Evolutionary conservation across 2,113 vertebrate species (phyloP).

Genomic region (Dicrurus megarhynchus): DNA sequence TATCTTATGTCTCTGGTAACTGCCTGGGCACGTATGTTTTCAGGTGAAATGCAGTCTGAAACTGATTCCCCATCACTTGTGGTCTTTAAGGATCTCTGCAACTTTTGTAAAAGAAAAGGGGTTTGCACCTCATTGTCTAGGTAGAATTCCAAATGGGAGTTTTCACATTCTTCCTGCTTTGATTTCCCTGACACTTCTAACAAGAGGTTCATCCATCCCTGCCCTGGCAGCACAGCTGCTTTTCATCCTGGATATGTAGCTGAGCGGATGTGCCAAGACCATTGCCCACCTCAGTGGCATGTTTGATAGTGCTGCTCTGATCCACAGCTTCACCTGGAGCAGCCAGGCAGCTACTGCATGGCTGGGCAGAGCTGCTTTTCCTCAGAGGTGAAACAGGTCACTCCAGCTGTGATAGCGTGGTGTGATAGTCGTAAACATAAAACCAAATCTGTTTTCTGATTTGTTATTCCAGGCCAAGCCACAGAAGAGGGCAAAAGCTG

Average conservation of each 20-base stretch:
- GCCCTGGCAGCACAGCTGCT: not conserved
- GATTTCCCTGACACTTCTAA: not conserved
- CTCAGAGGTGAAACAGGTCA: not conserved
- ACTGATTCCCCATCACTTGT: not conserved
- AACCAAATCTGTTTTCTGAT: not conserved
- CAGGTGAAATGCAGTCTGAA: not conserved
- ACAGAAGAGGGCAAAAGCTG: not conserved
- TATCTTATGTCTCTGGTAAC: not conserved
- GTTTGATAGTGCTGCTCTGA: not conserved
- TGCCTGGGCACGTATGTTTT: not conserved
- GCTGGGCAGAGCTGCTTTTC: not conserved
- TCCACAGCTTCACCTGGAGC: not conserved
- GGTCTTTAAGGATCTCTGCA: not conserved
- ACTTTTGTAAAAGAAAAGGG: not conserved
- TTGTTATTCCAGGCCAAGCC: not conserved
- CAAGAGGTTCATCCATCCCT: not conserved
- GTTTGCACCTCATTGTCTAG: not conserved
- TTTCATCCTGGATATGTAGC: not conserved
- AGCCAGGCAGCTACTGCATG: not conserved
- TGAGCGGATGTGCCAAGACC: not conserved
- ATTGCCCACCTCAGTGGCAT: not conserved
- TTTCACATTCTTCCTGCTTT: not conserved
- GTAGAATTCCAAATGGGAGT: not conserved
- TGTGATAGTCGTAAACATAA: not conserved
- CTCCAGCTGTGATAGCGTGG: fast-evolving